These are phyloP conservation scores for Oryzias woworae DNA, from an alignment of 2,113 vertebrate genomes.

Conservation along the genomic window DNA sequence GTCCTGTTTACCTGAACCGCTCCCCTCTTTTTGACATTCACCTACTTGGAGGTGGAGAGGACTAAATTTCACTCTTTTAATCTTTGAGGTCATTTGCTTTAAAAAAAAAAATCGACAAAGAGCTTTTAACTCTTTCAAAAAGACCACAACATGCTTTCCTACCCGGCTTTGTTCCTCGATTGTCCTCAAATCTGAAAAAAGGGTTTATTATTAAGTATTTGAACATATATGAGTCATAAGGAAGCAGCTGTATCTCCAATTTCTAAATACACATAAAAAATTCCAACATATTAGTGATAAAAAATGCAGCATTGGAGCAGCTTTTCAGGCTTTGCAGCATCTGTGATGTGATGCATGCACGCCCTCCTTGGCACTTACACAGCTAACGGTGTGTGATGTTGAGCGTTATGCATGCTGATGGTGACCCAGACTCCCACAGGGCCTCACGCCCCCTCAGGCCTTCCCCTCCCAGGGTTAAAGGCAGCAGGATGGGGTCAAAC, in stretches of 20 bases:
- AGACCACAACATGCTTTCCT: slow-evolving; percentile 2
- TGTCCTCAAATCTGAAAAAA: too few species aligned
- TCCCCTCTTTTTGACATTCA: slow-evolving; percentile 62
- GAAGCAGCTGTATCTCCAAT: too few species aligned
- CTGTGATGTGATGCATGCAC: slow-evolving; percentile 8
- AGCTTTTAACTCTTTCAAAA: not conserved
- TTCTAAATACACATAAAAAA: too few species aligned
- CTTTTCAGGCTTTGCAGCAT: not conserved
- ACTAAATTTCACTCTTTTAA: slow-evolving; percentile 23
- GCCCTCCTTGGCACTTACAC: slow-evolving; percentile 28
- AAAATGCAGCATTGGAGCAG: not conserved
- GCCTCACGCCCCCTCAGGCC: slow-evolving; percentile 43
- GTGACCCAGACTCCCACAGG: slow-evolving; percentile 60
- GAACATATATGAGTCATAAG: too few species aligned
- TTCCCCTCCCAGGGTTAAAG: slow-evolving; percentile 48
- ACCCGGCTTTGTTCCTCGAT: not conserved
- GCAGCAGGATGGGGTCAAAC: slow-evolving; percentile 64
- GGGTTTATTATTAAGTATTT: too few species aligned
- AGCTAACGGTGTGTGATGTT: slow-evolving; percentile 48
- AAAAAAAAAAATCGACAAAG: slow-evolving; percentile 8
- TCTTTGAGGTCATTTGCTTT: slow-evolving; percentile 7
- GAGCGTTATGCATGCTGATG: slow-evolving; percentile 70
- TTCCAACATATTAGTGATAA: too few species aligned
- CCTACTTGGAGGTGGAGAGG: slow-evolving; percentile 56
- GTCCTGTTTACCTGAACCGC: slow-evolving; percentile 64